Base-by-base conservation (phyloP, 2,113 vertebrate species). In the Rhineura floridana region DNA sequence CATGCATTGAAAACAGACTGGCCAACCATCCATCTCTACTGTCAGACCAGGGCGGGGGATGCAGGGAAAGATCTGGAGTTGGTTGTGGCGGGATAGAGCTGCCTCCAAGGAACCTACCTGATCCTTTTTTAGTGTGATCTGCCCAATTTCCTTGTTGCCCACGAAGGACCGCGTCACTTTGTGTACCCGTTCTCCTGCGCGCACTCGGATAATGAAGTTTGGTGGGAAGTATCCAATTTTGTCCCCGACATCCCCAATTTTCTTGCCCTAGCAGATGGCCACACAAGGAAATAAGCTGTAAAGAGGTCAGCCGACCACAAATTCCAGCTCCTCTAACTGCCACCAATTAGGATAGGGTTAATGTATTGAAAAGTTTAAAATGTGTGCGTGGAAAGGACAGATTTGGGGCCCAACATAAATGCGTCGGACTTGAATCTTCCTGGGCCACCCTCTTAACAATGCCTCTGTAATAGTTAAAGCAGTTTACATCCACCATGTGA, bases 61-160 rank as follows among this genome's bases (percentile, higher is more conserved):
- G 17, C 55, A 59, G 55, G 3, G 17, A 19, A 19, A 59, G 55
- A 19, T 7, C 6, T 1, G 0, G 30, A 1, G n/a, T 42, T 6
- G 10, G 0, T 5, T 63, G n/a, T 25, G 17, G 39, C 25, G 15
- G 2, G 39, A 50, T 28, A 33, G 3, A 33, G 23, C 1, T 46
- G 33, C 1, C 28, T 55, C 80, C 19, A 39, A 73, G 55, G 17
- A 23, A 52, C 93, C 88, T 94, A 99, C 98, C 98, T 99, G 98
- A 95, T 99, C 98, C 96, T 99, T 99, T 93, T 99, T 99, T 70
- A 99, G 96, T 0, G 98, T 99, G 94, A 99, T 99, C 95, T 99
- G 98, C 87, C 98, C 98, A 90, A 99, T 99, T 91, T 99, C 98
- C 39, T 98, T 96, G 96, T 99, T 99, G 50, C 98, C 98, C 19